Evolutionary conservation across 2,888 invertebrate genomes (phyloP).

Genomic region (Muschampia staudingeri): DNA sequence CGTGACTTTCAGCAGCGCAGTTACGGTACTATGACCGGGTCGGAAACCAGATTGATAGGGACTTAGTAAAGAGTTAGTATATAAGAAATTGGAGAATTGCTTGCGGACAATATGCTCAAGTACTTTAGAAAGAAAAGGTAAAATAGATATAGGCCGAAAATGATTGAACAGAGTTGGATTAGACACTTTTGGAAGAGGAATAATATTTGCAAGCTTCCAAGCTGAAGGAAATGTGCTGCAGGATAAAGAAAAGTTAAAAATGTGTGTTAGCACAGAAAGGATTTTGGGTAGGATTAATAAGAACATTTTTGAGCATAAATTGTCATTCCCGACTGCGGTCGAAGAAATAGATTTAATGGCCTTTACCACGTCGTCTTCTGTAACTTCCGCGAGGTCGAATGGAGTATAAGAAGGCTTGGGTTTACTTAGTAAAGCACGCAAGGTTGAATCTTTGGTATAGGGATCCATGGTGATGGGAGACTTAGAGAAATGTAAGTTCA

Average conservation of each 20-base stretch:
- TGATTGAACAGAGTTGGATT: neutral
- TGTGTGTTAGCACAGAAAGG: neutral
- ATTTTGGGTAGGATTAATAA: neutral
- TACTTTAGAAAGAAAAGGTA: constrained; percentile 19
- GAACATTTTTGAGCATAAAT: neutral
- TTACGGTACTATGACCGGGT: neutral
- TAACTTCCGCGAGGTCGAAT: neutral
- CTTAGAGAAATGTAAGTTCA: neutral
- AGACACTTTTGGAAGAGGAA: neutral
- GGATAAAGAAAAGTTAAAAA: neutral
- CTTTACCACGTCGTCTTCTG: neutral
- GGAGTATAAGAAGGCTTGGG: neutral
- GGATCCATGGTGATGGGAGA: neutral
- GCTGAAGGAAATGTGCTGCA: neutral
- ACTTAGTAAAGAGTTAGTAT: neutral
- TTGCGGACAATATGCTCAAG: neutral
- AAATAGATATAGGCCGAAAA: neutral
- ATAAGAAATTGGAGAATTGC: neutral
- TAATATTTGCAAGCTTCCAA: neutral
- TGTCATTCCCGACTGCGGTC: too few relatives aligned
- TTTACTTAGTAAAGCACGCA: neutral
- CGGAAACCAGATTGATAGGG: constrained; percentile 9
- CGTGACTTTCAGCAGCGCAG: neutral
- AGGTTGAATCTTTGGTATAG: neutral
- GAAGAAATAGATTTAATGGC: too few relatives aligned